These are phyloP conservation scores for Grapholita molesta DNA, from an alignment of 1,140 invertebrate genomes.

Conservation along the genomic window DNA sequence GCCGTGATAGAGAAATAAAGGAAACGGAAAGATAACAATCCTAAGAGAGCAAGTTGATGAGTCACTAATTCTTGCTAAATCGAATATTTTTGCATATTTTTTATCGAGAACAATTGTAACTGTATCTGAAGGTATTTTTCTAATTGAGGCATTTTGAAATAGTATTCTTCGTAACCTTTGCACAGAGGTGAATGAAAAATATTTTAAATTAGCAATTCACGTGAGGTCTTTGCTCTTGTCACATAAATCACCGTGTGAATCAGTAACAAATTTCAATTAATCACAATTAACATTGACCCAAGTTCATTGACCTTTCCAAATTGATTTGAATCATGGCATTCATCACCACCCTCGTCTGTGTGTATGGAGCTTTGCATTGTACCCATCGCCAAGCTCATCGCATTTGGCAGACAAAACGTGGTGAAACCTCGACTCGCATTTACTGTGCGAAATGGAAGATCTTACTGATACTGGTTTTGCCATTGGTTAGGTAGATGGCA, in stretches of 20 bases:
- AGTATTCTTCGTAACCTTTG: no score
- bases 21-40: not conserved
- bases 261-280: not conserved
- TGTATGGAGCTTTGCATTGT: not conserved
- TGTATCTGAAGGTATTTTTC: no score
- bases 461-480: not conserved
- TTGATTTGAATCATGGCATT: not conserved
- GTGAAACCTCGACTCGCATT: not conserved
- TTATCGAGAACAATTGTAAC: no score
- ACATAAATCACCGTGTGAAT: not conserved
- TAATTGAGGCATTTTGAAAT: no score
- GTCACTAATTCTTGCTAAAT: not conserved
- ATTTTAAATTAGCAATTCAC: no score
- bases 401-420: not conserved
- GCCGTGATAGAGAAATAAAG: not conserved
- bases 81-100: no score
- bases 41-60: not conserved
- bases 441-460: not conserved
- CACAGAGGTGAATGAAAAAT: no score
- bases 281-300: not conserved
- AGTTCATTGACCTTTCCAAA: not conserved
- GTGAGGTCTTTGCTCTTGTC: not conserved
- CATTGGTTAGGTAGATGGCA: not conserved
- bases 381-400: not conserved
- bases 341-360: not conserved